A percentile compares a stretch with the other conserved stretches of the same genome.
phyloP scores from a whole-genome alignment of 37 sponge, comb jelly and placozoan genomes.

The Ianthella basta region DNA sequence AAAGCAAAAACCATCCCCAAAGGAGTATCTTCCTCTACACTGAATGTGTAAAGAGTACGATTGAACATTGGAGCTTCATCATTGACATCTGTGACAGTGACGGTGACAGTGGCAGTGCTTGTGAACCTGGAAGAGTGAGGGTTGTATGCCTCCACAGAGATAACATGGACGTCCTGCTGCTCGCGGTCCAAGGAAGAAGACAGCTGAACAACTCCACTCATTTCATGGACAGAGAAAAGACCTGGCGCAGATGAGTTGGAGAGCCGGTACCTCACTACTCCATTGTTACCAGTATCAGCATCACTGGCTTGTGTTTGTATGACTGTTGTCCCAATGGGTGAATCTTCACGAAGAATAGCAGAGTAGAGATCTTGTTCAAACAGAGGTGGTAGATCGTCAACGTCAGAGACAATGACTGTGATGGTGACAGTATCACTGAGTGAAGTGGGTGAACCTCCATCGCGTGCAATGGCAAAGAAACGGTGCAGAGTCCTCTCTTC shows the following conservation, averaged over 20 bases:
- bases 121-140: conserved; percentile 39
- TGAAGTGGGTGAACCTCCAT: conserved; percentile 29
- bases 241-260: neutral
- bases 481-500: conserved; percentile 15
- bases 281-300: conserved; percentile 53
- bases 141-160: conserved; percentile 53
- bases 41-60: conserved; percentile 16
- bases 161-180: neutral
- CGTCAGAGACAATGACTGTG: conserved; percentile 30
- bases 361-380: conserved; percentile 21
- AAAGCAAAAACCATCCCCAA: conserved; percentile 28
- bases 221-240: conserved; percentile 44
- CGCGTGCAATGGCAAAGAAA: conserved; percentile 31
- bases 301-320: conserved; percentile 51
- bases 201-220: conserved; percentile 38
- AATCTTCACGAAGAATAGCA: conserved; percentile 23
- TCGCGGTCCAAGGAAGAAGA: conserved; percentile 51
- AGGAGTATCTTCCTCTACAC: conserved; percentile 39
- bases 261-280: conserved; percentile 33
- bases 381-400: conserved; percentile 42
- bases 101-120: conserved; percentile 38
- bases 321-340: conserved; percentile 7
- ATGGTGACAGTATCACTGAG: neutral
- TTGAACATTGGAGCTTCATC: conserved; percentile 65
- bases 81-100: conserved; percentile 58